phyloP scores from a whole-genome alignment of 1,140 invertebrate species.

The Trichonephila clavata region DNA sequence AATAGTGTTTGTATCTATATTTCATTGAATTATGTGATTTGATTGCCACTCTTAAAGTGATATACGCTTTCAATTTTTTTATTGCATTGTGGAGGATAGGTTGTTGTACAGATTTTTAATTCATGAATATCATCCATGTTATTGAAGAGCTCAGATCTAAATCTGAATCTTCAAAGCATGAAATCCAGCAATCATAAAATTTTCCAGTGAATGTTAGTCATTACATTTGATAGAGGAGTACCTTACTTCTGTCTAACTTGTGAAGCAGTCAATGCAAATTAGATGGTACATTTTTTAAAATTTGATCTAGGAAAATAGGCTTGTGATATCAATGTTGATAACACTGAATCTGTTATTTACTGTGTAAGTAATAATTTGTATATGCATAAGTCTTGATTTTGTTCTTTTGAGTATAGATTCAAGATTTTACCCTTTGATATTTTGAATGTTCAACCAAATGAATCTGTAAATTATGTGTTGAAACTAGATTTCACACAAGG shows the following conservation, averaged over 20 bases:
- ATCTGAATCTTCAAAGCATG: background rate
- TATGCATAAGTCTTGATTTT: background rate
- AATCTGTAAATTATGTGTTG: constrained; percentile 27
- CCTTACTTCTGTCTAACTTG: constrained; percentile 75
- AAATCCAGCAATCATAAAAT: constrained; percentile 51
- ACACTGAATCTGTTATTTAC: constrained; percentile 79
- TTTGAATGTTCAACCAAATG: constrained; percentile 16
- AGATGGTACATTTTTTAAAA: constrained; percentile 80
- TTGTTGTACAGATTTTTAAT: constrained; percentile 58
- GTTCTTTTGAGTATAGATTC: constrained; percentile 22
- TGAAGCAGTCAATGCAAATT: constrained; percentile 82
- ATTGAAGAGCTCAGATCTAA: constrained; percentile 26
- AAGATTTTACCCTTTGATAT: constrained; percentile 26
- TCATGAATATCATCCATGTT: background rate
- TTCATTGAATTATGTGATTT: constrained; percentile 41
- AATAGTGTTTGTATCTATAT: constrained; percentile 31
- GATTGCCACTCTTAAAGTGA: constrained; percentile 76
- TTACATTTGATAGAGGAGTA: background rate
- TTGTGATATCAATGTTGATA: constrained; percentile 83
- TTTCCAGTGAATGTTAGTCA: background rate
- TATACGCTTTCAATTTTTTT: constrained; percentile 78
- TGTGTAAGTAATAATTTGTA: constrained; percentile 78
- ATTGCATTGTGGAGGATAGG: constrained; percentile 78
- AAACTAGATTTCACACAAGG: too few species aligned
- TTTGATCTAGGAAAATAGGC: constrained; percentile 80